Evolutionary conservation across 2,888 invertebrate species (phyloP), one percentile per base, ranked within the genome.

Genomic region (Criorhina ranunculi): DNA sequence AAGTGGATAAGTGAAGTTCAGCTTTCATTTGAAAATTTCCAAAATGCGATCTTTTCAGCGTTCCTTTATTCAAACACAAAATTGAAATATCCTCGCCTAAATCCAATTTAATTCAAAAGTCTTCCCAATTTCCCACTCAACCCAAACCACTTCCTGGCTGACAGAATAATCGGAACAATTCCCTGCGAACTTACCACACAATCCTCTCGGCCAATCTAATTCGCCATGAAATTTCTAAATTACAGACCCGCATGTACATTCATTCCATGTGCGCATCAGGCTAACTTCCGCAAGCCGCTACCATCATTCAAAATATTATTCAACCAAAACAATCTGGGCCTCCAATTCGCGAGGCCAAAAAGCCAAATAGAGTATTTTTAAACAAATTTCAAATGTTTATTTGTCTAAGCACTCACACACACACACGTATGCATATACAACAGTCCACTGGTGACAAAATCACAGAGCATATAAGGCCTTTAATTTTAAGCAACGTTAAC

Each of bases 291-390:
- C 59, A 72, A 24, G 44, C 55, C 44, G 37, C 59, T 15, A 37
- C 49, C 49, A 37, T 67, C 53, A 67, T 31, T 49, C 49, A 59
- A 72, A 72, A 72, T 59, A 59, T 49, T 72, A 72, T 49, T 49
- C 59, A 49, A 59, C 59, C 59, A 31, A 49, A 70, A 49, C 49
- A 46, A 49, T 35, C 15, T 15, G 24, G 8, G 11, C 15, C 11
- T 11, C 40, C 53, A 8, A 12, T 46, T 35, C 2, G 19, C 17
- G 1, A 9, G 8, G 9, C 15, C 12, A 31, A 42, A 53, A 51
- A 53, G 19, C 53, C 15, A 64, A 53, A 53, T 29, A 33, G 15
- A 1, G 11, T 42, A 33, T 53, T 62, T 64, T 73, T 53, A 24
- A 12, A 1, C 33, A 42, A 64, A 64, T 73, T 64, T 24, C n/a